These are phyloP conservation scores for Macrophya alboannulata DNA, from an alignment of 2,888 invertebrate genomes.

Conservation along the genomic window DNA sequence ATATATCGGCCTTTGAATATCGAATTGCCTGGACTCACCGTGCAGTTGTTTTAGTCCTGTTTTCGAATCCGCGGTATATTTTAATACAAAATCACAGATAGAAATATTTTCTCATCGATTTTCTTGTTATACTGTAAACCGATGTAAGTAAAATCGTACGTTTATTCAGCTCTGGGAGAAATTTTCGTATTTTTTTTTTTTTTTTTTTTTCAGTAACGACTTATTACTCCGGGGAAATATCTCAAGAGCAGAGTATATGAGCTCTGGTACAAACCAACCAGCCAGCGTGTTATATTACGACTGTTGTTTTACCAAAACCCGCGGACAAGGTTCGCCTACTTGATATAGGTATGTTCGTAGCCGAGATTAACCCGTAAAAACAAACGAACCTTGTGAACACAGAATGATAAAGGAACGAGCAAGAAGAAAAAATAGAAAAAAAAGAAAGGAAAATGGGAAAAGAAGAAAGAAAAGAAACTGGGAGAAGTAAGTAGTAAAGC, in stretches of 20 bases:
- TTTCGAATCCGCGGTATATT: not conserved
- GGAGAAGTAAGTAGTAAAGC: not conserved
- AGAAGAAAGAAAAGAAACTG: not conserved
- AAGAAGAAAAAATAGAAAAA: not conserved
- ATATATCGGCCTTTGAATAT: not conserved
- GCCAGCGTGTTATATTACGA: slow-evolving; percentile 2
- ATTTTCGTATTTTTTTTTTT: not conserved
- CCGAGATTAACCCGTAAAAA: slow-evolving; percentile 47
- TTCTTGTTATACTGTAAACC: not conserved
- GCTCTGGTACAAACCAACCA: not conserved
- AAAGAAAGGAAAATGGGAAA: not conserved
- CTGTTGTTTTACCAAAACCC: slow-evolving; percentile 16
- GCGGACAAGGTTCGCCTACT: slow-evolving; percentile 18
- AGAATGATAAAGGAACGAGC: not conserved
- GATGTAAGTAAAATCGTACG: not conserved
- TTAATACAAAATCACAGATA: not conserved
- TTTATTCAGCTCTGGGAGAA: not conserved
- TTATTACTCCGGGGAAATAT: slow-evolving; percentile 21
- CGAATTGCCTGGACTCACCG: not conserved
- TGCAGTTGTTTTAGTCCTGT: not conserved
- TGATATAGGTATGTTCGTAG: not conserved
- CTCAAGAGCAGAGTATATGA: not conserved
- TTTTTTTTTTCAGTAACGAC: not conserved
- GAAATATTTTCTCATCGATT: not conserved
- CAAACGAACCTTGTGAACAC: slow-evolving; percentile 32